Evolutionary conservation across 2,797 vertebrate genomes (phyloP).

Genomic region (Neostethus bicornis): DNA sequence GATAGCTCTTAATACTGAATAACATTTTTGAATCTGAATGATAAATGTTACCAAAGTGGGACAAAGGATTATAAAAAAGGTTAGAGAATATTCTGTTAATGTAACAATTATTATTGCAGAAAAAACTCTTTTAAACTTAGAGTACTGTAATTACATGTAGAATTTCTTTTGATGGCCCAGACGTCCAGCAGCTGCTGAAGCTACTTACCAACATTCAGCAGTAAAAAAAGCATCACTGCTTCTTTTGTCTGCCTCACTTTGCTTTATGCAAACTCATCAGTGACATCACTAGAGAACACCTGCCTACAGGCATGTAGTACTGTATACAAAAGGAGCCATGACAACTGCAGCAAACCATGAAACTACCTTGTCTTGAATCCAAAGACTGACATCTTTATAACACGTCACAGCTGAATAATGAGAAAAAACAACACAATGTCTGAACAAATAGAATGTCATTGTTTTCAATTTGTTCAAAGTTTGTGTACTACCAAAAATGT

Average conservation of each 20-base stretch:
- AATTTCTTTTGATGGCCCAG: slow-evolving; percentile 9
- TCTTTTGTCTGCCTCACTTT: slow-evolving; percentile 27
- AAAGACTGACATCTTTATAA: slow-evolving; percentile 9
- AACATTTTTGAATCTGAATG: no score
- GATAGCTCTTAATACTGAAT: no score
- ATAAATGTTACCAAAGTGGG: no score
- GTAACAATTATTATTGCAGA: no score
- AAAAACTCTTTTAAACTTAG: background rate
- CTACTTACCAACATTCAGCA: background rate
- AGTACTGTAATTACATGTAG: background rate
- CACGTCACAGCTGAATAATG: slow-evolving; percentile 5
- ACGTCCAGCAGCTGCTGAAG: slow-evolving; percentile 6
- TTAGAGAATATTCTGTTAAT: no score
- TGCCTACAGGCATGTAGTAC: slow-evolving; percentile 22
- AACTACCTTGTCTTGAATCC: slow-evolving; percentile 11
- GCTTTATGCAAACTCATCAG: slow-evolving; percentile 26
- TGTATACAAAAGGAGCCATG: slow-evolving; percentile 16
- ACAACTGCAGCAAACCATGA: slow-evolving; percentile 12
- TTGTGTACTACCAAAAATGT: no score
- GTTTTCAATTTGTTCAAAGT: background rate
- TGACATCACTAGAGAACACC: slow-evolving; percentile 40
- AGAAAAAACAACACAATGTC: slow-evolving; percentile 11
- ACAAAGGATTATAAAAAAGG: no score
- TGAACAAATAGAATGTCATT: no score
- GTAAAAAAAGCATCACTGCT: slow-evolving; percentile 15